Percentiles rank a stretch among this genome's conserved stretches.
Evolutionary conservation across 2,888 invertebrate species (phyloP).

Genomic region (Laothoe populi): DNA sequence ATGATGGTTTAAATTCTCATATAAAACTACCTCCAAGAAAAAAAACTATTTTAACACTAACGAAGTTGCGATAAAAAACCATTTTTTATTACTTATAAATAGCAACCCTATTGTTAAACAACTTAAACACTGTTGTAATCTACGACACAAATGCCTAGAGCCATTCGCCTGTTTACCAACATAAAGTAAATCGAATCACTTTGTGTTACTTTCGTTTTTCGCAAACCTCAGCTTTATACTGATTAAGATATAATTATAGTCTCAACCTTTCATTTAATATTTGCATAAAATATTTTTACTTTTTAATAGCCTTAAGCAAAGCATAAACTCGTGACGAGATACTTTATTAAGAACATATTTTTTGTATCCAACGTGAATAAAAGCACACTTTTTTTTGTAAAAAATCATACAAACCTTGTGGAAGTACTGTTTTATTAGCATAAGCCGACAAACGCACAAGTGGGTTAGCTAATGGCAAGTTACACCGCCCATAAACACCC

Average conservation of each 20-base stretch:
- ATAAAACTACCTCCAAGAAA: no score
- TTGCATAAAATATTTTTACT: background rate
- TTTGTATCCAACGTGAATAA: background rate
- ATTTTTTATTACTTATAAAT: background rate
- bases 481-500: no score
- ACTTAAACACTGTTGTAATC: conserved; percentile 54
- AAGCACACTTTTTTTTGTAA: background rate
- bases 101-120: conserved; percentile 47
- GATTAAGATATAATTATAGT: conserved; percentile 19
- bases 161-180: conserved; percentile 57
- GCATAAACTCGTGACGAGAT: background rate
- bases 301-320: background rate
- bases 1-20: no score
- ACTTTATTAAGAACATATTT: background rate
- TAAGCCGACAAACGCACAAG: background rate
- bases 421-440: no score
- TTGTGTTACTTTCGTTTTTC: conserved; percentile 36
- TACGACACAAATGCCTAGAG: conserved; percentile 52
- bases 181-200: conserved; percentile 41
- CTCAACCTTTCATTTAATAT: background rate
- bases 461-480: no score
- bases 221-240: conserved; percentile 28
- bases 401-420: background rate
- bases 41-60: no score
- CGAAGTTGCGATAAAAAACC: no score